A percentile compares a stretch with the other conserved stretches of the same genome.
Evolutionary conservation across 2,888 invertebrate species (phyloP).

Genomic region (Drosophila stalkeri): DNA sequence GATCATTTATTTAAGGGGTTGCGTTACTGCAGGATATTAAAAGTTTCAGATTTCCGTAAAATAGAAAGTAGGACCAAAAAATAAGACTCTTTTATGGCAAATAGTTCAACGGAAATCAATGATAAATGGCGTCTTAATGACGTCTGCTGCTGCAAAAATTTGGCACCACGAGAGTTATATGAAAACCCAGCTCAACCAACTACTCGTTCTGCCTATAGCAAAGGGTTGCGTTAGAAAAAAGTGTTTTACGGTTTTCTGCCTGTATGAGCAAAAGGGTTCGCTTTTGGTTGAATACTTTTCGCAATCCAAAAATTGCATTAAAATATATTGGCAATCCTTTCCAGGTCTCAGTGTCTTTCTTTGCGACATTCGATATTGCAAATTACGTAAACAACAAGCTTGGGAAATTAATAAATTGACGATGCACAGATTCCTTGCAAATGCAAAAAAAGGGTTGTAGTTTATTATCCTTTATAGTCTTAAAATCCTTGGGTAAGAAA

Average conservation of each 20-base stretch:
- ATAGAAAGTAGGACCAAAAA: slow-evolving; percentile 39
- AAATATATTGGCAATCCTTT: slow-evolving; percentile 70
- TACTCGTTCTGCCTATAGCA: slow-evolving; percentile 17
- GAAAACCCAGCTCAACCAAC: slow-evolving; percentile 44
- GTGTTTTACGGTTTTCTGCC: slow-evolving; percentile 71
- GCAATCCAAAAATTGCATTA: slow-evolving; percentile 29
- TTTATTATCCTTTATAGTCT: slow-evolving; percentile 6
- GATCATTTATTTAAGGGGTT: slow-evolving; percentile 50
- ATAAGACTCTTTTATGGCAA: slow-evolving; percentile 55
- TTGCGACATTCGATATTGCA: slow-evolving; percentile 71
- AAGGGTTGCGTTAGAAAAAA: slow-evolving; percentile 69
- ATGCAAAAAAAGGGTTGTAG: slow-evolving; percentile 56
- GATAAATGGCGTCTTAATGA: slow-evolving; percentile 74
- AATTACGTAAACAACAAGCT: slow-evolving; percentile 72
- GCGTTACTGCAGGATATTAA: slow-evolving; percentile 18
- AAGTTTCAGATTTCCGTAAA: slow-evolving; percentile 68
- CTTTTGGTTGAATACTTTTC: slow-evolving; percentile 6
- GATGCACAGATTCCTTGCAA: slow-evolving; percentile 22
- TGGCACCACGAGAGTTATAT: slow-evolving; percentile 61
- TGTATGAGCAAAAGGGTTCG: slow-evolving; percentile 64
- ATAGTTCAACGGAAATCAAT: slow-evolving; percentile 70
- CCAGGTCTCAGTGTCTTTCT: slow-evolving; percentile 45
- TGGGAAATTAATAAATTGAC: slow-evolving; percentile 75
- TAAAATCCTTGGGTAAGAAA: slow-evolving; percentile 23
- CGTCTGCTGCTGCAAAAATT: slow-evolving; percentile 66